Conservation (phyloP, 2,797 vertebrate genomes). For the Acanthornis magna region DNA sequence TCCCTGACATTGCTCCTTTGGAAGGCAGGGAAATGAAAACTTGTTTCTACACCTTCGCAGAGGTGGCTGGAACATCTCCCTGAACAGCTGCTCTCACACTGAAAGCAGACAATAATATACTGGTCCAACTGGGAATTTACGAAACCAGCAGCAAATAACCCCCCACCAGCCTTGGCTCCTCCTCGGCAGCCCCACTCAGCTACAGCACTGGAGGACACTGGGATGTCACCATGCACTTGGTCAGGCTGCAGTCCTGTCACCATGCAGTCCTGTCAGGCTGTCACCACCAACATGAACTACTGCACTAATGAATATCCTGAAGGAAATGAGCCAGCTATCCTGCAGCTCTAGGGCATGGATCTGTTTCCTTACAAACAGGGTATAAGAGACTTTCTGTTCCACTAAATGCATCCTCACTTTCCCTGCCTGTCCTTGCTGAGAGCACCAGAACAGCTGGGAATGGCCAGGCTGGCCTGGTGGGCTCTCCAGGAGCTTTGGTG, state of each 20-base stretch:
- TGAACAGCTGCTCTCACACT: not conserved
- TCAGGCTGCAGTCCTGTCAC: too few relatives aligned
- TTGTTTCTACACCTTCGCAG: not conserved
- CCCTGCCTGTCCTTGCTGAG: not conserved
- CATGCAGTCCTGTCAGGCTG: not conserved
- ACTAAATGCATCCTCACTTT: not conserved
- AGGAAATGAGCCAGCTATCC: not conserved
- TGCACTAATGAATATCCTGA: not conserved
- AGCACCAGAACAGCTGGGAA: not conserved
- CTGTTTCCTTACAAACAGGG: not conserved
- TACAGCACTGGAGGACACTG: not conserved
- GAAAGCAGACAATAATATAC: not conserved
- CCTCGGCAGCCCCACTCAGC: not conserved
- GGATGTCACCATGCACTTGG: not conserved
- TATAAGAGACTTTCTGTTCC: not conserved
- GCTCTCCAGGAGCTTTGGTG: not conserved
- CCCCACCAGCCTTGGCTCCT: not conserved
- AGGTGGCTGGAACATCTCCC: not conserved
- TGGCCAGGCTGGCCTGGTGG: not conserved
- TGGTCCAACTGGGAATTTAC: not conserved
- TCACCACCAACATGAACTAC: not conserved
- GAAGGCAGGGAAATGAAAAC: not conserved
- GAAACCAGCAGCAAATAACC: not conserved
- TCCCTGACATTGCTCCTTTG: not conserved
- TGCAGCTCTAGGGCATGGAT: not conserved